phyloP scores from a whole-genome alignment of 2,797 vertebrate species.

The Sardinella longiceps region DNA sequence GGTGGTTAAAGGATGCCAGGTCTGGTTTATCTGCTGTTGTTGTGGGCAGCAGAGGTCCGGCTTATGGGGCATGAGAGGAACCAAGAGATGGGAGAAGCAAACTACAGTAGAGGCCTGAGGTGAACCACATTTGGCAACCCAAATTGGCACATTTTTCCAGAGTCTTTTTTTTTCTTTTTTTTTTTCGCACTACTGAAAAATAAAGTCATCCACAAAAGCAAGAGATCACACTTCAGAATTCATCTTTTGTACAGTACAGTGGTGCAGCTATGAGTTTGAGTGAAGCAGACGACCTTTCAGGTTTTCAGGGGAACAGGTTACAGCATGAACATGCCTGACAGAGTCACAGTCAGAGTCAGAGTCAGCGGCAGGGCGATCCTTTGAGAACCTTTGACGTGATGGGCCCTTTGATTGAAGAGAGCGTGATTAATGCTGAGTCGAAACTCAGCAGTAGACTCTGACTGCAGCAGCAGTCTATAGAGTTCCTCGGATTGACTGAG shows the following conservation, averaged over 20 bases:
- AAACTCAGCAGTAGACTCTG: constrained; percentile 1
- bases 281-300: neutral
- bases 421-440: constrained; percentile 10
- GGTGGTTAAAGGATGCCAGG: neutral
- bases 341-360: too few relatives aligned
- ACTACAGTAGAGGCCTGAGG: too few relatives aligned
- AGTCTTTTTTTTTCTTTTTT: constrained; percentile 1
- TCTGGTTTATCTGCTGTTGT: neutral
- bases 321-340: neutral
- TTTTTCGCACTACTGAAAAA: neutral
- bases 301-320: neutral
- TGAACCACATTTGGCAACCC: neutral
- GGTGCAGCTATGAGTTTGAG: neutral
- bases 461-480: constrained; percentile 11
- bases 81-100: neutral
- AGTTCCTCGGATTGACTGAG: constrained; percentile 7
- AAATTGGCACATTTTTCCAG: neutral
- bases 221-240: neutral
- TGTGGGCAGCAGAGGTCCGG: neutral
- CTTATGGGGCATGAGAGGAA: neutral
- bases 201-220: neutral
- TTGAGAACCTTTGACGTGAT: neutral
- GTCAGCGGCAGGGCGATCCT: too few relatives aligned
- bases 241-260: neutral
- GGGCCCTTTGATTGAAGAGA: constrained; percentile 24